A percentile compares a stretch with the other conserved stretches of the same genome.
Evolutionary conservation across 2,888 invertebrate genomes (phyloP).

Genomic region (Holacanthella duospinosa): DNA sequence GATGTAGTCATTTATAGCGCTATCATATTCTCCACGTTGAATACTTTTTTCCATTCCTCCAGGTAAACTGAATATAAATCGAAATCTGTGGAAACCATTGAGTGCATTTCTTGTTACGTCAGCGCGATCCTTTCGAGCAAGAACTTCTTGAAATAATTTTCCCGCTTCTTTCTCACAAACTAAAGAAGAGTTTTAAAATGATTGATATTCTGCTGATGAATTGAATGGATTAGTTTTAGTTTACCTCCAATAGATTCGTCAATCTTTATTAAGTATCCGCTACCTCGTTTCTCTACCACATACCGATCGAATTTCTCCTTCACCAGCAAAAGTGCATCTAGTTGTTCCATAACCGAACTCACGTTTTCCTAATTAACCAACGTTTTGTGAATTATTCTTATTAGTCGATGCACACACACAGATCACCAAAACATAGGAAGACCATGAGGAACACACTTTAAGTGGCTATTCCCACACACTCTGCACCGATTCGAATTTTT

Average conservation of each 20-base stretch:
- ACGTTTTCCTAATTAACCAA: slow-evolving; percentile 56
- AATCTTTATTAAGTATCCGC: slow-evolving; percentile 62
- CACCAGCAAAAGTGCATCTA: slow-evolving; percentile 68
- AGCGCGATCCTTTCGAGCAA: slow-evolving; percentile 83
- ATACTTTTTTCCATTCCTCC: slow-evolving; percentile 89
- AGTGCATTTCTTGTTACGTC: slow-evolving; percentile 92
- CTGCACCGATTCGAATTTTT: too few species aligned
- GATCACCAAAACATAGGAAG: not conserved
- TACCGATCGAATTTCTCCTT: slow-evolving; percentile 62
- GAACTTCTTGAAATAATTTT: slow-evolving; percentile 81
- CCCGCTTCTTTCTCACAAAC: slow-evolving; percentile 86
- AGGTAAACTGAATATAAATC: slow-evolving; percentile 90
- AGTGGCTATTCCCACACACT: too few species aligned
- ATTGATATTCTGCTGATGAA: too few species aligned
- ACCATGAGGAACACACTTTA: not conserved
- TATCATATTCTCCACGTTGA: slow-evolving; percentile 85
- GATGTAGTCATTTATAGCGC: slow-evolving; percentile 94
- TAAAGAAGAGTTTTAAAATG: slow-evolving; percentile 40
- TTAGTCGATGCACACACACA: not conserved
- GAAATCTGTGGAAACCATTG: slow-evolving; percentile 81
- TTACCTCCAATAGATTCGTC: slow-evolving; percentile 67
- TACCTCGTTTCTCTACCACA: slow-evolving; percentile 63
- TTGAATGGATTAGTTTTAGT: slow-evolving; percentile 1
- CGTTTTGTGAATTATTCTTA: not conserved
- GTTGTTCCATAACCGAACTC: slow-evolving; percentile 79